A percentile compares a stretch with the other conserved stretches of the same genome.
phyloP scores from a whole-genome alignment of 1,140 invertebrate genomes.

The Sitobion miscanthi region DNA sequence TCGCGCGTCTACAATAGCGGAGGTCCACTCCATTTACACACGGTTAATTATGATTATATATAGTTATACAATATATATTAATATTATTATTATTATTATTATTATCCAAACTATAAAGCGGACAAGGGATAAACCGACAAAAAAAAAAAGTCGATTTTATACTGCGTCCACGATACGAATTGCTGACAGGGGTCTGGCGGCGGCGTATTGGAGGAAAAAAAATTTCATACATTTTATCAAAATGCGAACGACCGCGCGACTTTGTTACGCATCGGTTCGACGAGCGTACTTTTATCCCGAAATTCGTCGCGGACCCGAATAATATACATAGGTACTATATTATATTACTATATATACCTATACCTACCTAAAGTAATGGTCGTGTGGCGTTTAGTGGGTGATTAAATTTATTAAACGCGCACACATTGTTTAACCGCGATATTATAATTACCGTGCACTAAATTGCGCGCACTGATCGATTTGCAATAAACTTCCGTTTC shows the following conservation, averaged over 20 bases:
- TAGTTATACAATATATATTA: background rate
- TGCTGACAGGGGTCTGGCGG: background rate
- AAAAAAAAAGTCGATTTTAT: background rate
- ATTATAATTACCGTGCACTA: background rate
- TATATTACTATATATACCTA: too few species aligned
- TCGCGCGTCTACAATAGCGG: too few species aligned
- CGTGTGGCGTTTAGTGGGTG: background rate
- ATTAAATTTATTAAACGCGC: background rate
- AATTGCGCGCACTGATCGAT: background rate
- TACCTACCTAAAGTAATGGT: too few species aligned
- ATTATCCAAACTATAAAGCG: background rate
- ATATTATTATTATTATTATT: background rate
- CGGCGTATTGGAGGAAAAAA: background rate
- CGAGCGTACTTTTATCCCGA: background rate
- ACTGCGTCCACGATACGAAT: background rate
- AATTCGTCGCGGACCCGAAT: background rate
- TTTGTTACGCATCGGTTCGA: background rate
- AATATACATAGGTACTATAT: background rate
- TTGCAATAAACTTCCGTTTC: constrained; percentile 28
- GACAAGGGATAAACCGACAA: background rate
- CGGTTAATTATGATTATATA: constrained; percentile 41
- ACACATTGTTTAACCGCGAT: background rate
- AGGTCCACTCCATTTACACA: background rate
- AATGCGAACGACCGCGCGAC: background rate
- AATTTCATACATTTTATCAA: background rate